Conservation (phyloP, 37 sponge, comb jelly and placozoan species). For the Cliona cf. orientalis region DNA sequence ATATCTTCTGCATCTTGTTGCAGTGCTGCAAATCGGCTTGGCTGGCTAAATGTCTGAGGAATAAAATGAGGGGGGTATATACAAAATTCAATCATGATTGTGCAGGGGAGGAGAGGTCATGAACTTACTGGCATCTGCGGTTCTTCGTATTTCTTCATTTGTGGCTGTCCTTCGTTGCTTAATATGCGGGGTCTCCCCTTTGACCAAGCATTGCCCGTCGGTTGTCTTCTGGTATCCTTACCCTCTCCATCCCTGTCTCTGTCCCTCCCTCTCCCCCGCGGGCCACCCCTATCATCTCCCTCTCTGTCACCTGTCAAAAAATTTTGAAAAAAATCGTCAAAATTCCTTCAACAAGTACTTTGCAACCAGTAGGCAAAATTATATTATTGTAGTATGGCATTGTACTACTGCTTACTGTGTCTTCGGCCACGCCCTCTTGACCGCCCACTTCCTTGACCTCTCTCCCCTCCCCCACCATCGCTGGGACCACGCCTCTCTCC, state of each 20-base stretch:
- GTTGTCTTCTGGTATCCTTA: neutral
- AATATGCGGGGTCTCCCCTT: conserved; percentile 29
- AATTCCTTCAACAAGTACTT: neutral
- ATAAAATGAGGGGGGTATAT: neutral
- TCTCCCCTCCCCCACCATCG: neutral
- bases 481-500: conserved; percentile 5
- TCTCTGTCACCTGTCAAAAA: neutral
- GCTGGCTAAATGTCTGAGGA: conserved; percentile 66
- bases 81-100: neutral
- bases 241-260: neutral
- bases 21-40: conserved; percentile 64
- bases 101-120: neutral
- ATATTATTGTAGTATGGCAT: neutral
- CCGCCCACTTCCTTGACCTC: neutral
- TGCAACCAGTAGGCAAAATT: neutral
- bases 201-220: conserved; percentile 33
- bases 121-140: conserved; percentile 19
- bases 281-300: neutral
- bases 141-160: conserved; percentile 30
- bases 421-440: neutral
- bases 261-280: neutral
- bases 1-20: conserved; percentile 14
- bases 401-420: neutral
- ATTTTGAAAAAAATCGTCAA: neutral
- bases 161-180: conserved; percentile 5